Base-by-base conservation (phyloP, 2,113 vertebrate species). In the Myodes glareolus region DNA sequence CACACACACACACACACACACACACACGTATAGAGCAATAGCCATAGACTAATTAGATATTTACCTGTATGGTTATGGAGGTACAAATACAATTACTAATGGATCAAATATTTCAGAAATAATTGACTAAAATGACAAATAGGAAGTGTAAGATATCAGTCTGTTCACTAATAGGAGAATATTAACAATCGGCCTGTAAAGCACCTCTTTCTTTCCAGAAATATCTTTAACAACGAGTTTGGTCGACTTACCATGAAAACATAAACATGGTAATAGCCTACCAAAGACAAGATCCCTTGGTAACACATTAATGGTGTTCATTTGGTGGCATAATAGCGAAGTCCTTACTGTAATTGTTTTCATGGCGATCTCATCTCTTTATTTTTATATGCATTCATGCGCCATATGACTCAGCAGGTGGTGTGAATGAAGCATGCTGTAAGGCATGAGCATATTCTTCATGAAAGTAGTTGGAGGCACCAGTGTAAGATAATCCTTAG, bases 191-290 rank as follows among this genome's bases (percentile, higher is more conserved):
- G n/a, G 17, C 12, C n/a, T 55, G 14, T 76, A 82, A 81, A 25
- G 17, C 55, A 87, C 63, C 29, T 33, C 12, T 31, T 68, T 67
- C 72, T 82, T 90, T 45, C 39, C 50, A 90, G 58, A 90, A 25
- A 65, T 76, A 94, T 55, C 75, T 17, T 67, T 12, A 92, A 90
- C 63, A 72, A 90, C 77, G n/a, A 86, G 76, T 81, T 90, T 61
- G 82, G 36, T 80, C 55, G 85, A 55, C n/a, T 86, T 19, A 92
- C 50, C 6, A 17, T 70, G 39, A 75, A n/a, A n/a, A n/a, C n/a
- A n/a, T n/a, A 58, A 93, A 81, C 23, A 31, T 70, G 9, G 21
- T 80, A 89, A 91, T 47, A 25, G 70, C 42, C 52, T 50, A 47
- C 45, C 45, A 25, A 95, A 63, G 58, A 93, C 8, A 75, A 86